Evolutionary conservation across 2,113 vertebrate genomes (phyloP).

Genomic region (Ancistrus triradiatus): DNA sequence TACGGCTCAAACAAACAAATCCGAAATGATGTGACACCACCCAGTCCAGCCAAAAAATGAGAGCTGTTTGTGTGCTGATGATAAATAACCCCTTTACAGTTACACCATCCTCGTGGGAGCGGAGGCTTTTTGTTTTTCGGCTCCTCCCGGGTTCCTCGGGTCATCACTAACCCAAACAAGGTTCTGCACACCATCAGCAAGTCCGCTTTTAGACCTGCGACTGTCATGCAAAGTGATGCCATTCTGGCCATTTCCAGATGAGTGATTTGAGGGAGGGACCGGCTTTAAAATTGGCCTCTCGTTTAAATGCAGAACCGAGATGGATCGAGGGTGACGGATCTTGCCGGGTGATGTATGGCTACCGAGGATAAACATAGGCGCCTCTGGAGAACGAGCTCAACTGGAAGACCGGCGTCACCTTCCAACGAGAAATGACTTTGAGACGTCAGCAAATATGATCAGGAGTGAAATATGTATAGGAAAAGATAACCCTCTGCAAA

Average conservation of each 20-base stretch:
- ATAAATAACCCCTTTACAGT: conserved; percentile 50
- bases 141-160: conserved; percentile 29
- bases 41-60: conserved; percentile 26
- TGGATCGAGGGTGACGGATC: conserved; percentile 29
- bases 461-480: no score
- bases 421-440: conserved; percentile 43
- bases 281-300: conserved; percentile 41
- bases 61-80: conserved; percentile 41
- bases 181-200: conserved; percentile 36
- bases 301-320: conserved; percentile 33
- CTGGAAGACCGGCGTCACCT: conserved; percentile 30
- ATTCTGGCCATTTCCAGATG: conserved; percentile 38
- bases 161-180: conserved; percentile 32
- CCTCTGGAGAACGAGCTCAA: conserved; percentile 39
- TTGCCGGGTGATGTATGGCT: conserved; percentile 42
- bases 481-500: no score
- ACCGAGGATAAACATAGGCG: conserved; percentile 36
- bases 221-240: conserved; percentile 25
- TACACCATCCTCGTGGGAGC: conserved; percentile 30
- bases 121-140: conserved; percentile 26
- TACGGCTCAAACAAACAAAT: conserved; percentile 35
- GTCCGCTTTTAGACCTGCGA: conserved; percentile 39
- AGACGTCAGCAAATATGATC: conserved; percentile 30
- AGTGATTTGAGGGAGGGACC: conserved; percentile 24
- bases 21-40: conserved; percentile 23